These are phyloP conservation scores for Apodemus sylvaticus DNA, from an alignment of 2,113 vertebrate species.

Conservation along the genomic window DNA sequence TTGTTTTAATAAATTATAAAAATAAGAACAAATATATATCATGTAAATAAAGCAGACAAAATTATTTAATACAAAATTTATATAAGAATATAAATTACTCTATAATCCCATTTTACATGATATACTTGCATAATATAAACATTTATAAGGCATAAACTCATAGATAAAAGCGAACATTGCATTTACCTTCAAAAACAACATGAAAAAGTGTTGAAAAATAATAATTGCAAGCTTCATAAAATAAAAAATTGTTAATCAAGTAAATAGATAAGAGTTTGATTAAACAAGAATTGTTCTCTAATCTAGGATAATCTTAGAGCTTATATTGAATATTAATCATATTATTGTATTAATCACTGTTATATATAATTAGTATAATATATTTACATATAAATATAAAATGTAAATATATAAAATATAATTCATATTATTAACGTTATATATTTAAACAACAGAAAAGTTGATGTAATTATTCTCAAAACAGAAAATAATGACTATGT, in stretches of 20 bases:
- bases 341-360: too few relatives aligned
- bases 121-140: neutral
- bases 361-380: too few relatives aligned
- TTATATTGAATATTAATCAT: neutral
- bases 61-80: neutral
- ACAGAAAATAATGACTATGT: too few relatives aligned
- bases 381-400: too few relatives aligned
- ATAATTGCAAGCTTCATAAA: neutral
- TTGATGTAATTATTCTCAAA: neutral
- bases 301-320: rapidly evolving
- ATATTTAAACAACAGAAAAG: too few relatives aligned
- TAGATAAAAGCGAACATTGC: neutral
- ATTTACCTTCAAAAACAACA: neutral
- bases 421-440: too few relatives aligned
- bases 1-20: neutral
- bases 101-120: neutral
- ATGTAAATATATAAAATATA: too few relatives aligned
- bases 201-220: neutral
- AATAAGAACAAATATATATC: neutral
- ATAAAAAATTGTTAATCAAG: neutral
- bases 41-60: neutral
- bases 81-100: neutral
- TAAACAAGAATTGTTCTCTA: neutral
- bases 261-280: neutral
- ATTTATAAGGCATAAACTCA: neutral